These are phyloP conservation scores for Bubo blakistoni DNA, from an alignment of 2,113 vertebrate genomes.

Conservation along the genomic window DNA sequence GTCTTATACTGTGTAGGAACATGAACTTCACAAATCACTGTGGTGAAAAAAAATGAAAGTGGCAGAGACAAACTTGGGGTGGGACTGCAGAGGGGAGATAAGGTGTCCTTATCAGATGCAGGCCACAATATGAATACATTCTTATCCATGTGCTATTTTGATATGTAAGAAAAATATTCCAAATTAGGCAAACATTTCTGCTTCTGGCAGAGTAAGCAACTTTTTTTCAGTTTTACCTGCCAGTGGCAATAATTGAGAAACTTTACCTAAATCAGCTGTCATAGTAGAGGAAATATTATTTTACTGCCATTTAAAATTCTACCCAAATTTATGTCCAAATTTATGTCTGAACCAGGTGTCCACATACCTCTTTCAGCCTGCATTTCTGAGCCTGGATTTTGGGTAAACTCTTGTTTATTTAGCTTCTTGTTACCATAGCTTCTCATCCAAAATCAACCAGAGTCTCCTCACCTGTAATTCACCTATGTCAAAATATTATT, in stretches of 20 bases:
- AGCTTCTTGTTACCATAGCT: neutral
- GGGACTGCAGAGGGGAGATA: neutral
- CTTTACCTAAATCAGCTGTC: neutral
- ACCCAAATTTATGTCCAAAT: neutral
- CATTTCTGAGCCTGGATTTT: neutral
- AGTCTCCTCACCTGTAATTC: neutral
- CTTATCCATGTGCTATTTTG: neutral
- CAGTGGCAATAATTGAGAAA: neutral
- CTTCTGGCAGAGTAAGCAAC: neutral
- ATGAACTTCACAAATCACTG: accelerated
- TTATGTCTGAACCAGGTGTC: accelerated
- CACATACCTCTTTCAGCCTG: neutral
- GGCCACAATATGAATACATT: neutral
- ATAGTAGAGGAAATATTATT: neutral
- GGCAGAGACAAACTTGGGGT: neutral
- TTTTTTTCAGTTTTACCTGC: neutral
- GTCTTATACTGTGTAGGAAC: neutral
- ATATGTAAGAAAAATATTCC: neutral
- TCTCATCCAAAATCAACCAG: neutral
- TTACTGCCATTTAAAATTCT: neutral
- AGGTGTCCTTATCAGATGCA: neutral
- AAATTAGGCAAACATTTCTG: neutral
- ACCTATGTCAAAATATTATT: neutral
- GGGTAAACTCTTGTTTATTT: neutral
- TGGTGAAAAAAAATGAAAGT: neutral